A percentile compares a stretch with the other conserved stretches of the same genome.
These are phyloP conservation scores for Acrocyrtus sp. DNA, from an alignment of 2,888 invertebrate species.

Conservation along the genomic window DNA sequence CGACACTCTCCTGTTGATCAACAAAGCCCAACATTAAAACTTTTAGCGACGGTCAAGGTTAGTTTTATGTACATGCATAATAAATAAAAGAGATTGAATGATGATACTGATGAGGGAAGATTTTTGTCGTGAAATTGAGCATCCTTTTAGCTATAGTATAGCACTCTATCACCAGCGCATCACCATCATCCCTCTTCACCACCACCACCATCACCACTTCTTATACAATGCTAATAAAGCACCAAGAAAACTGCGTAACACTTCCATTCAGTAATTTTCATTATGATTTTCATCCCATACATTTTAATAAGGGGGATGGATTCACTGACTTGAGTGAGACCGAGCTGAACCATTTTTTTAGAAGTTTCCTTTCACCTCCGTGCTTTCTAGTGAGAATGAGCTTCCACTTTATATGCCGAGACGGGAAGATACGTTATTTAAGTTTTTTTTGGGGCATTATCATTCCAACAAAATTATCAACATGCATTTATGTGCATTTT, in stretches of 20 bases:
- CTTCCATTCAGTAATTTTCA: conserved; percentile 45
- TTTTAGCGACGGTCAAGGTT: conserved; percentile 54
- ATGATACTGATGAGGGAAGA: too few relatives aligned
- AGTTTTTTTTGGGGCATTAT: too few relatives aligned
- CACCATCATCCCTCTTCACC: background rate
- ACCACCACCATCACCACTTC: too few relatives aligned
- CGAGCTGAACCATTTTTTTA: too few relatives aligned
- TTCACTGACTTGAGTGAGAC: conserved; percentile 2
- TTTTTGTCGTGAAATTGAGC: background rate
- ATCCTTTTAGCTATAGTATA: too few relatives aligned
- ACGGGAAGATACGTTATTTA: too few relatives aligned
- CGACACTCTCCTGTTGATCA: too few relatives aligned
- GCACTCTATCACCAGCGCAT: background rate
- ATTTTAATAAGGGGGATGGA: conserved; percentile 44
- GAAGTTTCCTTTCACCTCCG: too few relatives aligned
- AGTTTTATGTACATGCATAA: conserved; percentile 50
- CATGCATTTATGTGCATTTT: conserved; percentile 49
- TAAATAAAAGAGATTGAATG: too few relatives aligned
- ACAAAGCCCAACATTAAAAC: background rate
- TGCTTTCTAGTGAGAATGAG: too few relatives aligned
- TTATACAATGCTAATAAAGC: background rate
- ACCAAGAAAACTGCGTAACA: too few relatives aligned
- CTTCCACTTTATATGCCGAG: too few relatives aligned
- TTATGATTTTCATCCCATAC: conserved; percentile 53
- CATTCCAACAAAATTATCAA: conserved; percentile 30